A percentile compares a stretch with the other conserved stretches of the same genome.
phyloP scores from a whole-genome alignment of 2,888 invertebrate genomes.

The Mythimna albipuncta region DNA sequence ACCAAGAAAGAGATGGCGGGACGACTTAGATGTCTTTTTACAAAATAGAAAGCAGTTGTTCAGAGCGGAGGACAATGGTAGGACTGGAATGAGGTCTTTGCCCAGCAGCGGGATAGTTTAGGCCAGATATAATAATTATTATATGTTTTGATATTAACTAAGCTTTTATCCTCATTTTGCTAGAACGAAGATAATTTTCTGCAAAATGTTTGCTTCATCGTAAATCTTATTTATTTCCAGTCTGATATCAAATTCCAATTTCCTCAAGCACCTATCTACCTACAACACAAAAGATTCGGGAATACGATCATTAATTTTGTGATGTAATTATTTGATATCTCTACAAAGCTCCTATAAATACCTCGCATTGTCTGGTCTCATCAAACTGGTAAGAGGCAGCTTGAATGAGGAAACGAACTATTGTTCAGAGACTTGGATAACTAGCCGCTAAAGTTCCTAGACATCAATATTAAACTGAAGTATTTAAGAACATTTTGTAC shows the following conservation, averaged over 20 bases:
- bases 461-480: slow-evolving; percentile 68
- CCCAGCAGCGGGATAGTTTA: too few relatives aligned
- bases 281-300: slow-evolving; percentile 41
- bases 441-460: slow-evolving; percentile 70
- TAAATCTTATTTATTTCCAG: slow-evolving; percentile 45
- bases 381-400: slow-evolving; percentile 45
- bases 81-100: too few relatives aligned
- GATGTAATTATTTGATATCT: slow-evolving; percentile 61
- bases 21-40: too few relatives aligned
- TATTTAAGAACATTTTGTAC: slow-evolving; percentile 72
- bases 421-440: slow-evolving; percentile 63
- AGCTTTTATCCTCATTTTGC: background rate
- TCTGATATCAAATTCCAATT: slow-evolving; percentile 42
- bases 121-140: too few relatives aligned
- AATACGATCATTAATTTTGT: slow-evolving; percentile 38
- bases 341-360: slow-evolving; percentile 37
- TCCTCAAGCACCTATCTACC: slow-evolving; percentile 35
- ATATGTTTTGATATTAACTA: background rate
- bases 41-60: too few relatives aligned
- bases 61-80: too few relatives aligned
- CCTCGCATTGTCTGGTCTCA: slow-evolving; percentile 46
- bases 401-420: slow-evolving; percentile 62
- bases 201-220: background rate
- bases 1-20: too few relatives aligned
- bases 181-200: background rate